Evolutionary conservation across 1,140 invertebrate species (phyloP).

Genomic region (Drosophila ironensis): DNA sequence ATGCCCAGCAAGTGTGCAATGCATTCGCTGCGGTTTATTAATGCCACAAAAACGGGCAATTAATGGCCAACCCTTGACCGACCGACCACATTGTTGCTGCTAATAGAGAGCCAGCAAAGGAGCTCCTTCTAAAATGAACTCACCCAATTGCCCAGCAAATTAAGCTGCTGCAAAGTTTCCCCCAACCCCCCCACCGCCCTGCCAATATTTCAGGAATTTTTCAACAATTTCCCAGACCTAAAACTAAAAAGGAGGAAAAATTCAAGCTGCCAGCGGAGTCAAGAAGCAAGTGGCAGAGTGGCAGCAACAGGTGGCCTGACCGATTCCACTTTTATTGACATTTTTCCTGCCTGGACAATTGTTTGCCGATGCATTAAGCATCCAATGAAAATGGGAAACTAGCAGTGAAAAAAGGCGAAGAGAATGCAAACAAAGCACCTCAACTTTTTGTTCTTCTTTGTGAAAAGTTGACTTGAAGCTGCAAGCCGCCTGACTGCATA

Average conservation of each 20-base stretch:
- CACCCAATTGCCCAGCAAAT: slow-evolving; percentile 20
- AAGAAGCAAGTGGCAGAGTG: slow-evolving; percentile 1
- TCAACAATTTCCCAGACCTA: slow-evolving; percentile 13
- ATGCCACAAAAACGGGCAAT: slow-evolving; percentile 40
- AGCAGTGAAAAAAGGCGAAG: background rate
- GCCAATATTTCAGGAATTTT: slow-evolving; percentile 38
- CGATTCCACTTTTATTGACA: slow-evolving; percentile 39
- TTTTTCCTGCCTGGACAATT: slow-evolving; percentile 51
- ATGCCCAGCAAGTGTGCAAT: slow-evolving; percentile 40
- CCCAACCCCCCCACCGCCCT: background rate
- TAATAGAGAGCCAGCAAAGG: slow-evolving; percentile 2
- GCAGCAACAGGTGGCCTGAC: slow-evolving; percentile 52
- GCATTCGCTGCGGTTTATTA: slow-evolving; percentile 52
- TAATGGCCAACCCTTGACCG: slow-evolving; percentile 24
- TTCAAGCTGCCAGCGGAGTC: slow-evolving; percentile 8
- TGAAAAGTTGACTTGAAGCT: slow-evolving; percentile 1
- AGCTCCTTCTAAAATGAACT: slow-evolving; percentile 6
- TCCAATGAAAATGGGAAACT: slow-evolving; percentile 14
- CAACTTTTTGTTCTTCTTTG: background rate
- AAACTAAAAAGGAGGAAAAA: background rate
- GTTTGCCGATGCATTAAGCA: slow-evolving; percentile 69
- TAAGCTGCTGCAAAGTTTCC: too few species aligned
- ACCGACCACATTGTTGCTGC: slow-evolving; percentile 28
- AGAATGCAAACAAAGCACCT: background rate
- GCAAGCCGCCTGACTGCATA: slow-evolving; percentile 18